Base-by-base conservation (phyloP, 2,113 vertebrate species). In the Pan paniscus region DNA sequence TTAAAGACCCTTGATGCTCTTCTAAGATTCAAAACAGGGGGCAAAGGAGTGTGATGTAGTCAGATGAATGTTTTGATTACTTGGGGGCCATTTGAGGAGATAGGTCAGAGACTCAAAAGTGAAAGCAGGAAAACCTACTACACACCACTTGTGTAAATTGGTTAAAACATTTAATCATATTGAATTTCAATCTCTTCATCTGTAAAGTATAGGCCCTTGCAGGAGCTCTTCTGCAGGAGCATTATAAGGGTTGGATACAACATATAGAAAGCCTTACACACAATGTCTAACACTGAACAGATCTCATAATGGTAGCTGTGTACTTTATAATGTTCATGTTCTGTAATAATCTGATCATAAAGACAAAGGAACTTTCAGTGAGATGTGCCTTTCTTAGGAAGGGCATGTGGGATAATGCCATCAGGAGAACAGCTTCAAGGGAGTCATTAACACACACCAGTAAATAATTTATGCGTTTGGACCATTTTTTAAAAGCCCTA, bases 391-490 rank as follows among this genome's bases (percentile, higher is more conserved):
- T 85, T 95, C 57, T 95, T 46, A n/a, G 87, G 79, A 97, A 97
- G 48, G 68, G 52, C 75, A 35, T n/a, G 72, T 73, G 61, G 48
- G 90, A 94, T 82, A 83, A 90, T 48, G n/a, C 64, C 76, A 92
- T 81, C 87, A 89, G 84, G 87, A 82, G 67, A 94, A 94, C 50
- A 93, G 95, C 95, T 97, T 96, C 88, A 72, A 84, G 90, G 97
- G 94, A 97, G 72, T 89, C 68, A 73, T 2, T 95, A 95, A 87
- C 79, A 89, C 55, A 87, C 68, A 86, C 17, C 2, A 68, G 85
- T 93, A 93, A 95, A 95, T 97, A 96, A 97, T 98, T 96, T 88
- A 96, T 96, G 88, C 87, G 48, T 96, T 92, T 82, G 93, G 68
- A 89, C 61, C 94, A 94, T 95, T 80, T 94, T 97, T 94, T 75